phyloP scores from a whole-genome alignment of 2,113 vertebrate species.

The Oncorhynchus gorbuscha region DNA sequence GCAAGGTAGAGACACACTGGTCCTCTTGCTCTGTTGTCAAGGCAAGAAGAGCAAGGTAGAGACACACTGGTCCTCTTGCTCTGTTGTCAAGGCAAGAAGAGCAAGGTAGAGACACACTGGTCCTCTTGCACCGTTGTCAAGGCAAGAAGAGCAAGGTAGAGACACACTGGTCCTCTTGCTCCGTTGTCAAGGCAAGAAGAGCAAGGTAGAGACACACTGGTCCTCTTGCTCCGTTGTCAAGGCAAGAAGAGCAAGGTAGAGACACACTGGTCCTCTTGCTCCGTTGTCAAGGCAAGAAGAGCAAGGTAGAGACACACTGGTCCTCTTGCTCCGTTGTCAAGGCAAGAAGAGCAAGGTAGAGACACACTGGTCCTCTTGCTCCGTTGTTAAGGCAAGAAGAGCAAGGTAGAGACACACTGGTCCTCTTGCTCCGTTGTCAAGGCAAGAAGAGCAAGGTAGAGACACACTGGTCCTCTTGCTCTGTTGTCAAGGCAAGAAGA shows the following conservation, averaged over 20 bases:
- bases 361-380: background rate
- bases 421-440: too few species aligned
- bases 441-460: slow-evolving; percentile 90
- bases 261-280: background rate
- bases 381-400: too few species aligned
- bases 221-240: too few species aligned
- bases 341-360: slow-evolving; percentile 90
- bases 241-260: slow-evolving; percentile 90
- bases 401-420: too few species aligned
- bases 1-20: slow-evolving; percentile 74
- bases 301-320: slow-evolving; percentile 74
- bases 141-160: slow-evolving; percentile 90
- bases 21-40: too few species aligned
- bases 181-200: slow-evolving; percentile 78
- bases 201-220: slow-evolving; percentile 74
- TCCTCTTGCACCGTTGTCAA: too few species aligned
- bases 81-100: too few species aligned
- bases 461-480: background rate
- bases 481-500: slow-evolving; percentile 78
- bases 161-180: background rate
- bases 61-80: background rate
- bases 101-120: too few species aligned
- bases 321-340: too few species aligned
- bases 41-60: slow-evolving; percentile 90
- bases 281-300: slow-evolving; percentile 78